Conservation (phyloP, 2,113 vertebrate genomes). For the Caretta caretta region DNA sequence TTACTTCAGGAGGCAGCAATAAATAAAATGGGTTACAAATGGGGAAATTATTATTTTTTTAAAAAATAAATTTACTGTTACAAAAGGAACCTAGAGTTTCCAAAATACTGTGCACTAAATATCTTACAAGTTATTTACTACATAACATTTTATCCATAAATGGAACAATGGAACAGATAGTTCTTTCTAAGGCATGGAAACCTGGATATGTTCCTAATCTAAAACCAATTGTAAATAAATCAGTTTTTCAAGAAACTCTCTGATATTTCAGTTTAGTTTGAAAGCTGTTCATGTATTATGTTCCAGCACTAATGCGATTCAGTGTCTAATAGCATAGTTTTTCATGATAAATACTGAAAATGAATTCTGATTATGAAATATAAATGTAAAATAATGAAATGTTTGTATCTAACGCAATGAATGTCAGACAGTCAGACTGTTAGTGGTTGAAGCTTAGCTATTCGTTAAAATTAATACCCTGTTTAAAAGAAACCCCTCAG, state of each 20-base stretch:
- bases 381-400: too few species aligned
- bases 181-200: conserved; percentile 12
- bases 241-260: conserved; percentile 17
- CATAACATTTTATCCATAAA: conserved; percentile 30
- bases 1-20: conserved; percentile 14
- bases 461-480: not conserved
- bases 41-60: conserved; percentile 66
- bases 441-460: not conserved
- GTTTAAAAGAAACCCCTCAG: not conserved
- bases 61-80: conserved; percentile 46
- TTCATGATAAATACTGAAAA: not conserved
- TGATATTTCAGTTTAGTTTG: not conserved
- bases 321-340: conserved; percentile 3
- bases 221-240: conserved; percentile 45
- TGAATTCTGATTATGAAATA: not conserved
- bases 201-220: conserved; percentile 26
- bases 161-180: conserved; percentile 36
- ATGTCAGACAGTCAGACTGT: not conserved
- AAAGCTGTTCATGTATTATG: conserved; percentile 3
- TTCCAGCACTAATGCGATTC: conserved; percentile 19
- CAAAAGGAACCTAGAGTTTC: not conserved
- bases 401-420: not conserved
- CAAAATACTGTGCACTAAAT: conserved; percentile 36
- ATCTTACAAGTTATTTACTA: not conserved
- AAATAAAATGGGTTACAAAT: conserved; percentile 52